phyloP scores from a whole-genome alignment of 2,797 vertebrate species.

The Alectoris magna region DNA sequence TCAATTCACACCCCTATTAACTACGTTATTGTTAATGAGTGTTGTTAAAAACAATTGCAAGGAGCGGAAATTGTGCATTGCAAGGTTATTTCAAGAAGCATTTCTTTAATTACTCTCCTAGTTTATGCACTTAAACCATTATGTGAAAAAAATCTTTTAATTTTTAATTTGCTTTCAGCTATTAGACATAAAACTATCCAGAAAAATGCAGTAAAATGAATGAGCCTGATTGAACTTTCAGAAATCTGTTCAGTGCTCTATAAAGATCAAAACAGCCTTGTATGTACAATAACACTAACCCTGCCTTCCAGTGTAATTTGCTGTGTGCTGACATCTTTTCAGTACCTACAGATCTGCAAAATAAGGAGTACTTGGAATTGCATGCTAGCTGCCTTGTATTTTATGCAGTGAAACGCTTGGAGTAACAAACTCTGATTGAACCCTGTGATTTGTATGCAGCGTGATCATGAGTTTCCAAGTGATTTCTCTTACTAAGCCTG shows the following conservation, averaged over 20 bases:
- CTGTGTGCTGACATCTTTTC: neutral
- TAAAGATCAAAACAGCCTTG: neutral
- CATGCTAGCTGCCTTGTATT: neutral
- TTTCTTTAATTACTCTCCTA: neutral
- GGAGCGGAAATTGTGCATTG: neutral
- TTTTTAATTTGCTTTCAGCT: neutral
- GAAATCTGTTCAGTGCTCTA: too few species aligned
- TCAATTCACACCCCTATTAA: slow-evolving; percentile 1
- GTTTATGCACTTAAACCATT: neutral
- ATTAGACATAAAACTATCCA: neutral
- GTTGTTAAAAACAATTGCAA: neutral
- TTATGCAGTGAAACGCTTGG: neutral
- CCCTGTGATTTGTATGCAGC: neutral
- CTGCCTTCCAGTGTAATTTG: neutral
- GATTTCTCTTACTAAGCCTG: neutral
- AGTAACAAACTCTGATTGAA: neutral
- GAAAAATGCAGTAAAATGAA: neutral
- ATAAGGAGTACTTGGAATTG: neutral
- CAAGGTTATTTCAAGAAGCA: neutral
- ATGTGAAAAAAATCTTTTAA: neutral
- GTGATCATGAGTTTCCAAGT: neutral
- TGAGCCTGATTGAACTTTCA: neutral
- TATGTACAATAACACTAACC: neutral
- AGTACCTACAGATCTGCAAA: neutral
- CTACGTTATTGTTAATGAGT: neutral